Evolutionary conservation across 2,888 invertebrate genomes (phyloP).

Genomic region (Galerucella nymphaeae): DNA sequence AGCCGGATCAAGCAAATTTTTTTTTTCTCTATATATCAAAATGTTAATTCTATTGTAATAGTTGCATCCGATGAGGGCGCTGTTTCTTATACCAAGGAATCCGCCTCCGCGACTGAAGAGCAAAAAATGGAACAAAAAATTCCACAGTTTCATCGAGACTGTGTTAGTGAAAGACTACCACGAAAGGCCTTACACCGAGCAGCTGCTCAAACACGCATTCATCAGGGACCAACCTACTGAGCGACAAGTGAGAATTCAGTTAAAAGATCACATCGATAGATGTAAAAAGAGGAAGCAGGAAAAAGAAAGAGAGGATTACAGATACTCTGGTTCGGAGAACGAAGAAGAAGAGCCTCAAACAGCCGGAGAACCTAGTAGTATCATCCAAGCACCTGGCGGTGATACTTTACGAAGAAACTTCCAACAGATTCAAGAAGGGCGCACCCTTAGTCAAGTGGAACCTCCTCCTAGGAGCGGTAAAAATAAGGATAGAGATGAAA

Average conservation of each 20-base stretch:
- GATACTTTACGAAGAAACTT: constrained; percentile 97
- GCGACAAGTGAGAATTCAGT: constrained; percentile 96
- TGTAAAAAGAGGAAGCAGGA: constrained; percentile 96
- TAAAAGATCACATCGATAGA: constrained; percentile 99
- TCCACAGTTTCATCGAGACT: constrained; percentile 97
- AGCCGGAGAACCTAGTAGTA: constrained; percentile 95
- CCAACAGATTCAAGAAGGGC: constrained; percentile 93
- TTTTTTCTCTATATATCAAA: not conserved
- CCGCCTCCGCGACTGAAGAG: constrained; percentile 98
- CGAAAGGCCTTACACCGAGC: constrained; percentile 97
- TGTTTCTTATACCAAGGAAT: constrained; percentile 98
- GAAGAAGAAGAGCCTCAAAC: constrained; percentile 94
- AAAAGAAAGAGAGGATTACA: constrained; percentile 80
- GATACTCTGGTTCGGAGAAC: constrained; percentile 96
- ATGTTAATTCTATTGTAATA: not conserved
- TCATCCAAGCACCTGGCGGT: constrained; percentile 90
- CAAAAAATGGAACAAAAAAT: constrained; percentile 98
- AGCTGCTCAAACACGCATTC: constrained; percentile 96
- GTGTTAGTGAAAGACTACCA: constrained; percentile 98
- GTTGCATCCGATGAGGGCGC: constrained; percentile 99
- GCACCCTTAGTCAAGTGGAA: constrained; percentile 71
- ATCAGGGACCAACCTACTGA: constrained; percentile 99
- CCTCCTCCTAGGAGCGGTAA: constrained; percentile 67
- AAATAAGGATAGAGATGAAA: constrained; percentile 70
- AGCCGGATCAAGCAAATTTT: too few relatives aligned